phyloP scores from a whole-genome alignment of 1,140 invertebrate genomes.

The Microplitis demolitor region DNA sequence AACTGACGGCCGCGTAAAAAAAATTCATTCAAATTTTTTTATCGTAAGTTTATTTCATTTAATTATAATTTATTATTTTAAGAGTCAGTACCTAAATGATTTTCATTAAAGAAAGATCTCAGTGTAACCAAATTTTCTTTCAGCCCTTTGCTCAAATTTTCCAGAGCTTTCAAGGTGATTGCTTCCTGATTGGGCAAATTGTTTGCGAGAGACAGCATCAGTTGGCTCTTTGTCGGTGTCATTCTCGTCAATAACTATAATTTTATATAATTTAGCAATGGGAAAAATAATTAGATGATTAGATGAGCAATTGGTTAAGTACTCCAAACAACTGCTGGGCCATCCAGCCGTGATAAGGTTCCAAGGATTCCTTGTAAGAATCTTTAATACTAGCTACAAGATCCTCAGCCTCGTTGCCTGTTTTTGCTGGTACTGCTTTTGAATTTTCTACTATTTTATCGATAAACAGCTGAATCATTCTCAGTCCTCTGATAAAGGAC shows the following conservation, averaged over 20 bases:
- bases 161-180: slow-evolving; percentile 39
- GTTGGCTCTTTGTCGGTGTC: slow-evolving; percentile 50
- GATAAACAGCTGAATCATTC: slow-evolving; percentile 67
- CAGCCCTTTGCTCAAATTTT: slow-evolving; percentile 40
- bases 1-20: too few relatives aligned
- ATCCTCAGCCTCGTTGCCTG: slow-evolving; percentile 58
- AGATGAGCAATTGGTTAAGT: slow-evolving; percentile 34
- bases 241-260: slow-evolving; percentile 43
- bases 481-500: slow-evolving; percentile 60
- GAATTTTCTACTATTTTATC: slow-evolving; percentile 63
- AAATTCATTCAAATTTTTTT: too few relatives aligned
- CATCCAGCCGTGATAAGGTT: slow-evolving; percentile 71
- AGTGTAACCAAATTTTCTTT: slow-evolving; percentile 43
- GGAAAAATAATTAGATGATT: slow-evolving; percentile 30
- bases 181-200: slow-evolving; percentile 43
- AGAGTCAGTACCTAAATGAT: slow-evolving; percentile 33
- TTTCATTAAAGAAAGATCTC: slow-evolving; percentile 44
- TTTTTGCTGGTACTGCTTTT: slow-evolving; percentile 30
- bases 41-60: not conserved
- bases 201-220: slow-evolving; percentile 48
- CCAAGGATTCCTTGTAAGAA: slow-evolving; percentile 69
- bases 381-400: slow-evolving; percentile 64
- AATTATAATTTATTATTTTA: not conserved
- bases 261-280: too few relatives aligned
- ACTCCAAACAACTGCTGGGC: slow-evolving; percentile 70